phyloP scores from a whole-genome alignment of 2,113 vertebrate genomes.

The Myotis davidii region DNA sequence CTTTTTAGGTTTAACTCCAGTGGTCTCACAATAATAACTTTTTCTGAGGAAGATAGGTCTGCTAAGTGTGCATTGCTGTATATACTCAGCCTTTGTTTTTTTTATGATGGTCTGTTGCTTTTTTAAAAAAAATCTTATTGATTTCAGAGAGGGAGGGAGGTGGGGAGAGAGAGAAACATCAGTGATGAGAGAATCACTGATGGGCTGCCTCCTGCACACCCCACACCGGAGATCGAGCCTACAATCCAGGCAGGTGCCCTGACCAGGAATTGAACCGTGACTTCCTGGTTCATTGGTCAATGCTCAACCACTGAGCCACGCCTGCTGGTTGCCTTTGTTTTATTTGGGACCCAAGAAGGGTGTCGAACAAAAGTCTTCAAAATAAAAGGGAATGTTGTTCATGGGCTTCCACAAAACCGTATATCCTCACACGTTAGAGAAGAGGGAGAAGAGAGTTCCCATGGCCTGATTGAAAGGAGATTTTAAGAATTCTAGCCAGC shows the following conservation, averaged over 20 bases:
- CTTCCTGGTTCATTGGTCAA: no score
- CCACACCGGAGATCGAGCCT: no score
- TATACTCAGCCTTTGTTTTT: background rate
- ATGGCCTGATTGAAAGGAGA: background rate
- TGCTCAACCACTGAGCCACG: no score
- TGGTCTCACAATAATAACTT: background rate
- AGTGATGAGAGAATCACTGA: no score
- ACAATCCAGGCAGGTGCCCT: no score
- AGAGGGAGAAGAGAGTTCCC: background rate
- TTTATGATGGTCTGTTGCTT: background rate
- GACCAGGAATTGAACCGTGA: no score
- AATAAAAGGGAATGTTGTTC: background rate
- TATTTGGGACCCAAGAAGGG: background rate
- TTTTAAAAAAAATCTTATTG: no score
- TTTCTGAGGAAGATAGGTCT: background rate
- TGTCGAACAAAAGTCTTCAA: constrained; percentile 15
- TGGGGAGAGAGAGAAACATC: no score
- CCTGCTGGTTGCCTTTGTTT: background rate
- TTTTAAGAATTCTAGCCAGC: background rate
- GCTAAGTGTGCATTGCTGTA: background rate
- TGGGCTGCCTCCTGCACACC: no score
- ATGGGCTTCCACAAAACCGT: background rate
- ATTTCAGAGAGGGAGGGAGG: no score
- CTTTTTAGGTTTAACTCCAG: background rate
- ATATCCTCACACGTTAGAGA: background rate